Conservation (phyloP, 2,113 vertebrate species). For the Tachysurus vachellii region DNA sequence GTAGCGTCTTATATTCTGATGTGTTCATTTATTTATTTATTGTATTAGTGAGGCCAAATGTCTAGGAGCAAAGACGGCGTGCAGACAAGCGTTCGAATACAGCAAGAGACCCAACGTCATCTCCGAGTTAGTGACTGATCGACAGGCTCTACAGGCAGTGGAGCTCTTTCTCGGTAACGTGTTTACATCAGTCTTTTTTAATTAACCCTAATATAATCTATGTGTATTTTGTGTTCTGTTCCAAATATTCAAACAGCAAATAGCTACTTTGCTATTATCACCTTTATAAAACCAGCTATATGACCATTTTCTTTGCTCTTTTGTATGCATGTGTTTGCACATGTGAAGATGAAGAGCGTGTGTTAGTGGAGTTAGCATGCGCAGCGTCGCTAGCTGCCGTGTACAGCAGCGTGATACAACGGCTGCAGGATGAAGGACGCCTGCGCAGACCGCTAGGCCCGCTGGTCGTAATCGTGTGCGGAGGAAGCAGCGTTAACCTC, state of each 20-base stretch:
- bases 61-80: conserved; percentile 75
- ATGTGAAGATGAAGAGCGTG: conserved; percentile 76
- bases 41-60: conserved; percentile 71
- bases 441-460: conserved; percentile 62
- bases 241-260: background rate
- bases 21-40: background rate
- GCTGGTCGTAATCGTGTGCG: conserved; percentile 76
- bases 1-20: background rate
- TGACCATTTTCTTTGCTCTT: background rate
- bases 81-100: conserved; percentile 70
- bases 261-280: background rate
- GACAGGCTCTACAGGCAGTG: conserved; percentile 71
- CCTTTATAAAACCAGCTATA: background rate
- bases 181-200: background rate
- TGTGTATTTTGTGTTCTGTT: background rate
- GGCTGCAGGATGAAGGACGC: conserved; percentile 69
- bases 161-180: conserved; percentile 74
- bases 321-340: background rate
- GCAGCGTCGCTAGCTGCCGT: conserved; percentile 75
- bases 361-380: conserved; percentile 79
- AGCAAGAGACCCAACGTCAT: conserved; percentile 65
- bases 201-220: background rate
- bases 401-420: conserved; percentile 68
- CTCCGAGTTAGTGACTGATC: conserved; percentile 75
- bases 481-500: conserved; percentile 73